phyloP scores from a whole-genome alignment of 2,888 invertebrate genomes.

The Hypena proboscidalis region DNA sequence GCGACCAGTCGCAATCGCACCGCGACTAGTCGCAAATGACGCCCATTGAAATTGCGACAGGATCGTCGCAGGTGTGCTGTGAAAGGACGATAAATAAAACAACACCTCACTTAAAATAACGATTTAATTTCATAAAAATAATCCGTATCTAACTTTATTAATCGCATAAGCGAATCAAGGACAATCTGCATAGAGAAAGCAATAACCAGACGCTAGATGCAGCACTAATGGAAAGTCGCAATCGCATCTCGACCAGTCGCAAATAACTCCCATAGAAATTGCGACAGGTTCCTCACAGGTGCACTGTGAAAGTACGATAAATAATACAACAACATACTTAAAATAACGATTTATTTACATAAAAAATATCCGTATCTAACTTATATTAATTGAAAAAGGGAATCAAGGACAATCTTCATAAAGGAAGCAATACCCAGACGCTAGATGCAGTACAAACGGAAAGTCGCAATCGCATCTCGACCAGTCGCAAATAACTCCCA shows the following conservation, averaged over 20 bases:
- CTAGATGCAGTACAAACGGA: constrained; percentile 69
- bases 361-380: not conserved
- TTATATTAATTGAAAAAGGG: no score
- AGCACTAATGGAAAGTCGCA: constrained; percentile 77
- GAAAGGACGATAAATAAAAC: no score
- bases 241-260: constrained; percentile 76
- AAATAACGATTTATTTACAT: no score
- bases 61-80: constrained; percentile 75
- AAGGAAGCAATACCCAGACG: constrained; percentile 73
- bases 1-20: constrained; percentile 72
- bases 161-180: constrained; percentile 4
- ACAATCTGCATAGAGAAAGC: constrained; percentile 75
- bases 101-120: no score
- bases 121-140: no score
- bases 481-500: constrained; percentile 76
- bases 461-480: constrained; percentile 78
- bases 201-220: constrained; percentile 70
- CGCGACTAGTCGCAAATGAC: constrained; percentile 59
- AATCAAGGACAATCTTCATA: constrained; percentile 72
- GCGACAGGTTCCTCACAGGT: constrained; percentile 77
- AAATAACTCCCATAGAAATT: constrained; percentile 68
- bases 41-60: constrained; percentile 43
- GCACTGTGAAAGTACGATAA: constrained; percentile 59
- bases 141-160: not conserved
- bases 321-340: no score